These are phyloP conservation scores for Drosophila arizonae DNA, from an alignment of 1,140 invertebrate species.

Conservation along the genomic window DNA sequence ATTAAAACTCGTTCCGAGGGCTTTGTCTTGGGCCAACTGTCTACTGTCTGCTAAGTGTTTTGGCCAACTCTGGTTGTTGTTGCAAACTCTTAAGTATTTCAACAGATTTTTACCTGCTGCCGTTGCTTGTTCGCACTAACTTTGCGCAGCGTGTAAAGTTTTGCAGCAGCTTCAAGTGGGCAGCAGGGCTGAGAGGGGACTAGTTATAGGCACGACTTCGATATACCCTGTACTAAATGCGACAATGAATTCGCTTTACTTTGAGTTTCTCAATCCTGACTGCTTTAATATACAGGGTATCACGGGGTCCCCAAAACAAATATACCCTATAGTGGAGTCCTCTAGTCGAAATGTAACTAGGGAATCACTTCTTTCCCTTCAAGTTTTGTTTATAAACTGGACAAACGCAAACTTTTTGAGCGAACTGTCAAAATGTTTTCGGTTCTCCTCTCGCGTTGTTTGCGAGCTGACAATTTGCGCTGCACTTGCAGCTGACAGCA, in stretches of 20 bases:
- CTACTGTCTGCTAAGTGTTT: background rate
- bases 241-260: too few species aligned
- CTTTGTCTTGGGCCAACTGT: background rate
- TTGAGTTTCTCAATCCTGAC: too few species aligned
- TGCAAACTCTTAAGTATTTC: constrained; percentile 1
- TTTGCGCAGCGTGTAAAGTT: constrained; percentile 47
- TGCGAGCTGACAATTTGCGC: constrained; percentile 50
- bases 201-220: constrained; percentile 26
- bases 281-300: constrained; percentile 3
- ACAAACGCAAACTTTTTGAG: constrained; percentile 48
- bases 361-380: background rate
- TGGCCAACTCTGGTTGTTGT: background rate
- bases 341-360: too few species aligned
- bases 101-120: constrained; percentile 18
- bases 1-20: too few species aligned
- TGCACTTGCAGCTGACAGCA: constrained; percentile 51
- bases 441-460: constrained; percentile 34
- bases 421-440: constrained; percentile 61
- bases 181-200: constrained; percentile 42
- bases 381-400: constrained; percentile 3
- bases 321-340: too few species aligned
- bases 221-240: too few species aligned
- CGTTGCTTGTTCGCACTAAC: constrained; percentile 3
- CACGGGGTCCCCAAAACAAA: background rate
- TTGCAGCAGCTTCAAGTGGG: constrained; percentile 42